Evolutionary conservation across 2,113 vertebrate species (phyloP).

Genomic region (Bathybates hornii): DNA sequence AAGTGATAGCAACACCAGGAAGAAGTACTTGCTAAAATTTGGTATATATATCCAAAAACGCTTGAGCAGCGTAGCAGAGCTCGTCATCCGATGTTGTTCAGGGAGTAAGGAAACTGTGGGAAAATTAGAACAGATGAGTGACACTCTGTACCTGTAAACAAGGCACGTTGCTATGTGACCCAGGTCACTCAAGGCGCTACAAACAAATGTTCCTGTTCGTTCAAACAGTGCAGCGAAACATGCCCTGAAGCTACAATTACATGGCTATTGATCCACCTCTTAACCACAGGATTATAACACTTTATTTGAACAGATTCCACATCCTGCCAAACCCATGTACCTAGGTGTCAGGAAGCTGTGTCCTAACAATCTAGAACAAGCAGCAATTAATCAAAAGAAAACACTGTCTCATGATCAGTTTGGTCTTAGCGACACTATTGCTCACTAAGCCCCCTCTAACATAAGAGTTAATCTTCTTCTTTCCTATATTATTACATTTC

Average conservation of each 20-base stretch:
- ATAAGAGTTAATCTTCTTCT: slow-evolving; percentile 17
- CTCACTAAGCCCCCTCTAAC: background rate
- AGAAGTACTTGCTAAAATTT: background rate
- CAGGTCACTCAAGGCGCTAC: background rate
- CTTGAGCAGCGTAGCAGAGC: background rate
- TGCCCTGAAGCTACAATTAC: background rate
- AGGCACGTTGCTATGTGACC: background rate
- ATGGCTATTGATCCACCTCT: background rate
- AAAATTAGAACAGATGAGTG: background rate
- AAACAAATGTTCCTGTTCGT: background rate
- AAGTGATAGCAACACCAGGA: background rate
- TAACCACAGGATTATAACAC: background rate
- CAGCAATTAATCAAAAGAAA: slow-evolving; percentile 24
- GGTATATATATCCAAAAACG: background rate
- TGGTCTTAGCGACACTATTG: background rate
- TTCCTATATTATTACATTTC: background rate
- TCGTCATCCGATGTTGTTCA: rapidly evolving
- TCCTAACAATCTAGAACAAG: slow-evolving; percentile 34
- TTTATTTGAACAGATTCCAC: background rate
- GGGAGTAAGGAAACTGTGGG: background rate
- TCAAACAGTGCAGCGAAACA: background rate
- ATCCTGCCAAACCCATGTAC: background rate
- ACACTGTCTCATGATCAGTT: background rate
- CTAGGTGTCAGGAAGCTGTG: slow-evolving; percentile 7
- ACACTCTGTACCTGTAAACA: background rate